phyloP scores from a whole-genome alignment of 2,888 invertebrate species.

The Eristalis intricaria region DNA sequence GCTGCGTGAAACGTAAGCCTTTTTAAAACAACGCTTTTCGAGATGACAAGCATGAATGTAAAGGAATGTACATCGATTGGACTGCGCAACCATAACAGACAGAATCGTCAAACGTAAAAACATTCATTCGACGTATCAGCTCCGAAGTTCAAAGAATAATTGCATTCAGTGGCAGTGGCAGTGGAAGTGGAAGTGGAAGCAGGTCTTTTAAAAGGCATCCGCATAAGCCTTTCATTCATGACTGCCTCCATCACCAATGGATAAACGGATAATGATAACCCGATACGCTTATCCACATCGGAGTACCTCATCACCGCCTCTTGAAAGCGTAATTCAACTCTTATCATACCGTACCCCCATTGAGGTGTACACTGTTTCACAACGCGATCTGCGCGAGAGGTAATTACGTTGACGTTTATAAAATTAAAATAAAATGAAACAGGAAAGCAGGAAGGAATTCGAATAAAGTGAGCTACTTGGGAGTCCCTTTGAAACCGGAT shows the following conservation, averaged over 20 bases:
- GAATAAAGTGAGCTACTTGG: constrained; percentile 49
- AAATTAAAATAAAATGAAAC: constrained; percentile 41
- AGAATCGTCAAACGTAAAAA: background rate
- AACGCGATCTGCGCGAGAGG: constrained; percentile 6
- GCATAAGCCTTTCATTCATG: background rate
- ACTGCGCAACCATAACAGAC: background rate
- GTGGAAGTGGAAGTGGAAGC: background rate
- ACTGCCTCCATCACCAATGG: background rate
- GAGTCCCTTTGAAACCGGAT: constrained; percentile 67
- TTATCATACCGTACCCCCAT: background rate
- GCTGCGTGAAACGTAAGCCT: too few species aligned
- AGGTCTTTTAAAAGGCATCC: background rate
- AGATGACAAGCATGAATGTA: background rate
- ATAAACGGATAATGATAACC: background rate
- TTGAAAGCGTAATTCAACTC: background rate
- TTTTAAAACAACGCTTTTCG: too few species aligned
- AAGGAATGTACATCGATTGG: background rate
- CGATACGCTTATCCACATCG: background rate
- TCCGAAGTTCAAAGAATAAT: background rate
- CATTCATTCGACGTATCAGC: background rate
- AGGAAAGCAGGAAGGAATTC: constrained; percentile 21
- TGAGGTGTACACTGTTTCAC: background rate
- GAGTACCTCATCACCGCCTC: background rate
- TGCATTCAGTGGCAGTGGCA: background rate
- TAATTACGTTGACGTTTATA: constrained; percentile 49